Conservation (phyloP, 2,888 invertebrate species). For the Thelaira solivaga region DNA sequence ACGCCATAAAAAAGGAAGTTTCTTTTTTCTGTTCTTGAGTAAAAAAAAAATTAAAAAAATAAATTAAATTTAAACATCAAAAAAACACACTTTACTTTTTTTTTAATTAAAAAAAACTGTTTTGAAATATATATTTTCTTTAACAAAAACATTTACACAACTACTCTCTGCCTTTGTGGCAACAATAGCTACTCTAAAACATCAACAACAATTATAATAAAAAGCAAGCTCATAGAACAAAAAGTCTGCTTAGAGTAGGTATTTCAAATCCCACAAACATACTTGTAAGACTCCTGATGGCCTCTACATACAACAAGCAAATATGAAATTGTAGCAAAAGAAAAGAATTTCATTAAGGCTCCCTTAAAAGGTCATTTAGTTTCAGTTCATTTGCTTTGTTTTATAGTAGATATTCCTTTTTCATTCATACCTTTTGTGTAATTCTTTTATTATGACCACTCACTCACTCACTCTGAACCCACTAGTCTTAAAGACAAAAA, state of each 20-base stretch:
- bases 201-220: slow-evolving; percentile 6
- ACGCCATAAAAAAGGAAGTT: too few species aligned
- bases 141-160: too few species aligned
- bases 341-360: slow-evolving; percentile 44
- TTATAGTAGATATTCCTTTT: not conserved
- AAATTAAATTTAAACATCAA: too few species aligned
- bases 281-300: not conserved
- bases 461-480: not conserved
- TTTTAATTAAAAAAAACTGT: too few species aligned
- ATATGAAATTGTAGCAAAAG: not conserved
- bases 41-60: too few species aligned
- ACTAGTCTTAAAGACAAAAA: not conserved
- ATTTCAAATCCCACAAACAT: slow-evolving; percentile 5
- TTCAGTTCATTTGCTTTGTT: slow-evolving; percentile 54
- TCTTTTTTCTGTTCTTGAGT: too few species aligned
- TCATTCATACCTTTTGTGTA: not conserved
- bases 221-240: slow-evolving; percentile 9
- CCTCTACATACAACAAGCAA: not conserved
- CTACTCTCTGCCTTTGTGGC: too few species aligned
- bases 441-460: not conserved
- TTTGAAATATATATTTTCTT: too few species aligned
- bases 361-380: slow-evolving; percentile 52
- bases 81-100: too few species aligned
- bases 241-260: slow-evolving; percentile 26
- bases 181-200: not conserved